A percentile compares a stretch with the other conserved stretches of the same genome.
These are phyloP conservation scores for Alosa sapidissima DNA, from an alignment of 2,797 vertebrate genomes.

Conservation along the genomic window DNA sequence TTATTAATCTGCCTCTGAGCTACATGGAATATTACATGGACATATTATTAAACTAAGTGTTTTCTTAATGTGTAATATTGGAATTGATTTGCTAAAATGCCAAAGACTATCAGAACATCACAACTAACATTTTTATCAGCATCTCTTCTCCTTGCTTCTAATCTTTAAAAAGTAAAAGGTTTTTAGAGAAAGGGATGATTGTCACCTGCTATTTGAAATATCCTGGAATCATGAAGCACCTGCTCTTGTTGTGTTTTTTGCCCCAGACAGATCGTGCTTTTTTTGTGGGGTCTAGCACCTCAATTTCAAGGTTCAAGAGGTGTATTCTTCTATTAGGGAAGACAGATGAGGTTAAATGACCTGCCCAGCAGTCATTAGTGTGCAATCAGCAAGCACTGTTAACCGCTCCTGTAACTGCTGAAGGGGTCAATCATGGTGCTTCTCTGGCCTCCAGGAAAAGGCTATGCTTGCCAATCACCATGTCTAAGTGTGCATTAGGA, in stretches of 20 bases:
- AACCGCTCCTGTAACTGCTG: neutral
- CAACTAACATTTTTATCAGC: neutral
- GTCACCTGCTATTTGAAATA: neutral
- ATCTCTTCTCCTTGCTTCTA: neutral
- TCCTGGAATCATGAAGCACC: neutral
- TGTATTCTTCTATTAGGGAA: constrained; percentile 63
- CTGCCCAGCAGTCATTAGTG: constrained; percentile 68
- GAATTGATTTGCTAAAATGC: neutral
- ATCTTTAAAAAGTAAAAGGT: neutral
- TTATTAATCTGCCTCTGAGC: neutral
- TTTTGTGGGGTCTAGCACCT: constrained; percentile 43
- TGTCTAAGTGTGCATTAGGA: neutral
- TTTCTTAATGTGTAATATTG: neutral
- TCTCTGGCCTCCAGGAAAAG: neutral
- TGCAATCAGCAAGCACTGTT: constrained; percentile 60
- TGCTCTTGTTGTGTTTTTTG: neutral
- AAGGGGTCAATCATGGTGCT: neutral
- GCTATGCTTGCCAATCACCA: constrained; percentile 9
- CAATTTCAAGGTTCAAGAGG: constrained; percentile 72
- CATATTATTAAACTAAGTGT: neutral
- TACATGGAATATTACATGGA: neutral
- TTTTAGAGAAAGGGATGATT: neutral
- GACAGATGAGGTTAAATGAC: constrained; percentile 71
- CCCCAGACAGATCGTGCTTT: neutral
- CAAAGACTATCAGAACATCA: neutral